These are phyloP conservation scores for Acropora tenuis DNA, from an alignment of 64 coral and sea anemone genomes.

Conservation along the genomic window DNA sequence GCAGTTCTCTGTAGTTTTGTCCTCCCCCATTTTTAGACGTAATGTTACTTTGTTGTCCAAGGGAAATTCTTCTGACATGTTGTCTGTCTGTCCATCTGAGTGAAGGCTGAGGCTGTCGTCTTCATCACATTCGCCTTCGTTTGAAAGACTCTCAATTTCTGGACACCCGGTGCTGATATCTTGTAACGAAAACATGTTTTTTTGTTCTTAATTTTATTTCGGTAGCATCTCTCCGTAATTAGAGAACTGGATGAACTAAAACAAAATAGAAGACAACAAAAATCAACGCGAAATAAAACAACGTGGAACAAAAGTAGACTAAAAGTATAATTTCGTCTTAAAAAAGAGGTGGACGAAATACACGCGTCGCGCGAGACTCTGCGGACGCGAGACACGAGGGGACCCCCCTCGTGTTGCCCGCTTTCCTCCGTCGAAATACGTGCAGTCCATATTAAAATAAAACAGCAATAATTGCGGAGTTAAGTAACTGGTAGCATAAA, in stretches of 20 bases:
- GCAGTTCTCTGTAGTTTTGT: neutral
- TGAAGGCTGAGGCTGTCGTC: neutral
- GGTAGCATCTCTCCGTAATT: neutral
- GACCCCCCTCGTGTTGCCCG: too few species aligned
- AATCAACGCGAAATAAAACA: too few species aligned
- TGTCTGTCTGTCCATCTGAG: neutral
- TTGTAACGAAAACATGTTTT: constrained; percentile 29
- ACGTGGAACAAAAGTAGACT: too few species aligned
- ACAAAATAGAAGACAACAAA: neutral
- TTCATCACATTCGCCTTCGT: neutral
- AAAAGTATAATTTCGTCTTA: too few species aligned
- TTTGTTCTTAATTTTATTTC: neutral
- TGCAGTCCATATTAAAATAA: too few species aligned
- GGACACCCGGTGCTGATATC: constrained; percentile 31
- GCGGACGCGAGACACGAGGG: too few species aligned
- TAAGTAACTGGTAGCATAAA: too few species aligned
- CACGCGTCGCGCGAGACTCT: too few species aligned
- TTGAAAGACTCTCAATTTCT: constrained; percentile 1
- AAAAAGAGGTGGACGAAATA: too few species aligned
- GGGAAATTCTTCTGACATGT: neutral
- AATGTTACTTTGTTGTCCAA: neutral
- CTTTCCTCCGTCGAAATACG: too few species aligned
- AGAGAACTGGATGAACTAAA: neutral
- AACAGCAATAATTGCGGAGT: too few species aligned
- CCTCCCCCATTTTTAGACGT: neutral